These are phyloP conservation scores for Sinotaia quadrata DNA, from an alignment of 2,888 invertebrate genomes.

Conservation along the genomic window DNA sequence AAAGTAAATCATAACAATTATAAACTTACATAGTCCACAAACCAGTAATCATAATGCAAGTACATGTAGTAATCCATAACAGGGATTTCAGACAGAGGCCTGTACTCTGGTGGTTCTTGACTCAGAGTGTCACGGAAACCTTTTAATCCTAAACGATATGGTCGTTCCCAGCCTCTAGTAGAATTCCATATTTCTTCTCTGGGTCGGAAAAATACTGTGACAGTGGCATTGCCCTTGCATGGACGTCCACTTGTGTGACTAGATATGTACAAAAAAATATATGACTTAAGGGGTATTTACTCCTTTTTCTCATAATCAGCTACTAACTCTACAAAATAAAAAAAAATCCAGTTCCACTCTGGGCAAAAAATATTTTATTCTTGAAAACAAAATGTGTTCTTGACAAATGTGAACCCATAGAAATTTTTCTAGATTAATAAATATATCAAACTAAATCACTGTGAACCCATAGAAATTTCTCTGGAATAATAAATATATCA, in stretches of 20 bases:
- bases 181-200: constrained; percentile 33
- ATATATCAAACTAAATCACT: too few relatives aligned
- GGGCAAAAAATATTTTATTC: too few relatives aligned
- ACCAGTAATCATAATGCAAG: constrained; percentile 43
- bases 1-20: neutral
- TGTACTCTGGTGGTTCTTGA: constrained; percentile 24
- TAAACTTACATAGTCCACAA: constrained; percentile 58
- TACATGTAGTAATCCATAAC: constrained; percentile 34
- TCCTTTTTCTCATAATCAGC: too few relatives aligned
- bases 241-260: constrained; percentile 92
- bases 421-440: too few relatives aligned
- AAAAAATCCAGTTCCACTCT: too few relatives aligned
- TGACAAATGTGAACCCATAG: too few relatives aligned
- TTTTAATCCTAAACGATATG: constrained; percentile 8
- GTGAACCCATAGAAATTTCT: too few relatives aligned
- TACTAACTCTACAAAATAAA: too few relatives aligned
- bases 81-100: constrained; percentile 30
- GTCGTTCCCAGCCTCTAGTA: constrained; percentile 32
- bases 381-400: too few relatives aligned
- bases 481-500: too few relatives aligned
- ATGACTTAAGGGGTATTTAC: too few relatives aligned
- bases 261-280: too few relatives aligned
- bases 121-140: constrained; percentile 4
- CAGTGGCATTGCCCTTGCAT: constrained; percentile 88
- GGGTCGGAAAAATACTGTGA: constrained; percentile 74